Evolutionary conservation across 2,797 vertebrate genomes (phyloP).

Genomic region (Loris lydekkerianus): DNA sequence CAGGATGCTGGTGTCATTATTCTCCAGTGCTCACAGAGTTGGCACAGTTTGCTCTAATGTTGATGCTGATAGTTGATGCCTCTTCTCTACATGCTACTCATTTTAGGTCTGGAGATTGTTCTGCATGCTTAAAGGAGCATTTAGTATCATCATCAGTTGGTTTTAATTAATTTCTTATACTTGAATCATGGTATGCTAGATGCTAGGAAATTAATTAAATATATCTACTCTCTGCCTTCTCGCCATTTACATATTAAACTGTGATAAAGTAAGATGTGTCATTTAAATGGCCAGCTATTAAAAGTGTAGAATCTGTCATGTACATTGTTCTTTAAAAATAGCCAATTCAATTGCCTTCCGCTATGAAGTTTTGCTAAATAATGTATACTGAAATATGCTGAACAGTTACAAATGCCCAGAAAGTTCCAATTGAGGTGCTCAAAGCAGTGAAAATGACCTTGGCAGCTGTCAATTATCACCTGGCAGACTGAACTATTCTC

Average conservation of each 20-base stretch:
- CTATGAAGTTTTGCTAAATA: constrained; percentile 17
- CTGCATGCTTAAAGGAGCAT: constrained; percentile 27
- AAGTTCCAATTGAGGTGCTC: neutral
- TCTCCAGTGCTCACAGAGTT: neutral
- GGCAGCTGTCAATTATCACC: neutral
- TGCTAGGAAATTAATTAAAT: constrained; percentile 63
- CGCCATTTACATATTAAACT: constrained; percentile 64
- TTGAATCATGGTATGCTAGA: constrained; percentile 24
- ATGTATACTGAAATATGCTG: neutral
- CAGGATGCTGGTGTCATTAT: neutral
- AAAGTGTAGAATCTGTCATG: constrained; percentile 5
- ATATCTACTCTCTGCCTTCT: constrained; percentile 57
- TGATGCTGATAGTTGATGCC: neutral
- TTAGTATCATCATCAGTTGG: constrained; percentile 14
- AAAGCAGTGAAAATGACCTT: constrained; percentile 11
- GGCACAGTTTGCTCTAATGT: constrained; percentile 27
- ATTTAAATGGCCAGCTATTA: constrained; percentile 63
- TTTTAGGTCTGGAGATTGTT: constrained; percentile 21
- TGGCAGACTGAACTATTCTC: constrained; percentile 2
- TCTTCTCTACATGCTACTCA: neutral
- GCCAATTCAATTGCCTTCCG: constrained; percentile 16
- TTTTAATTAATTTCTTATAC: constrained; percentile 71
- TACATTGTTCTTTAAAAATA: constrained; percentile 54
- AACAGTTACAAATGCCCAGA: neutral
- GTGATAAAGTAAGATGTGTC: constrained; percentile 3